Conservation (phyloP, 2,888 invertebrate genomes). For the Cyrtodaria siliqua region DNA sequence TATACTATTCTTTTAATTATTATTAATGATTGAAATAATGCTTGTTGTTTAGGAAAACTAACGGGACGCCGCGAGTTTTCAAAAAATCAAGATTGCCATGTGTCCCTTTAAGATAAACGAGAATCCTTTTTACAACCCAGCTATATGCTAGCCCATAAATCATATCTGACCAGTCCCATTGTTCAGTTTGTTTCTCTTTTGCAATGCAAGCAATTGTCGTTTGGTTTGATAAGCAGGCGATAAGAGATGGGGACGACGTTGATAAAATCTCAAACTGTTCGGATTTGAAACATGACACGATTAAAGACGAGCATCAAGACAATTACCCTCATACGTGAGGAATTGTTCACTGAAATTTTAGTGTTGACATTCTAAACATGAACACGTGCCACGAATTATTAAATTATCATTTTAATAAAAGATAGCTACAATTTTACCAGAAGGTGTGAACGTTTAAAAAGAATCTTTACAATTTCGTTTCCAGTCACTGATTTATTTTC, state of each 20-base stretch:
- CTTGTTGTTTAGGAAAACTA: no score
- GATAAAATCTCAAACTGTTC: conserved; percentile 29
- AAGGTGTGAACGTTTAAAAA: conserved; percentile 1
- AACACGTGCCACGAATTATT: conserved; percentile 47
- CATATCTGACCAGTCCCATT: conserved; percentile 11
- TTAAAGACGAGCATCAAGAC: conserved; percentile 23
- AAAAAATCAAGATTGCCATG: no score
- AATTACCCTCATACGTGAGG: conserved; percentile 36
- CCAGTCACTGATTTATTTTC: no score
- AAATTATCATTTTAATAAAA: conserved; percentile 23
- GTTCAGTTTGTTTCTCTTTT: conserved; percentile 4
- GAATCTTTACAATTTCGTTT: not conserved
- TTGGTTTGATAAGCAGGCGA: conserved; percentile 34
- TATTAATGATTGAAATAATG: no score
- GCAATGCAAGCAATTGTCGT: conserved; percentile 20
- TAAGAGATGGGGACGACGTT: conserved; percentile 28
- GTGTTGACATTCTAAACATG: conserved; percentile 56
- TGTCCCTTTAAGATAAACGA: no score
- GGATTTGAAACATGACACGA: conserved; percentile 23
- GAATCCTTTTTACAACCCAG: no score
- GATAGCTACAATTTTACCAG: not conserved
- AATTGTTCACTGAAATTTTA: conserved; percentile 25
- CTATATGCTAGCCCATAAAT: conserved; percentile 3
- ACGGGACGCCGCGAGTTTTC: no score
- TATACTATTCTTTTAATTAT: no score